These are phyloP conservation scores for Channallabes apus DNA, from an alignment of 2,797 vertebrate genomes.

Conservation along the genomic window DNA sequence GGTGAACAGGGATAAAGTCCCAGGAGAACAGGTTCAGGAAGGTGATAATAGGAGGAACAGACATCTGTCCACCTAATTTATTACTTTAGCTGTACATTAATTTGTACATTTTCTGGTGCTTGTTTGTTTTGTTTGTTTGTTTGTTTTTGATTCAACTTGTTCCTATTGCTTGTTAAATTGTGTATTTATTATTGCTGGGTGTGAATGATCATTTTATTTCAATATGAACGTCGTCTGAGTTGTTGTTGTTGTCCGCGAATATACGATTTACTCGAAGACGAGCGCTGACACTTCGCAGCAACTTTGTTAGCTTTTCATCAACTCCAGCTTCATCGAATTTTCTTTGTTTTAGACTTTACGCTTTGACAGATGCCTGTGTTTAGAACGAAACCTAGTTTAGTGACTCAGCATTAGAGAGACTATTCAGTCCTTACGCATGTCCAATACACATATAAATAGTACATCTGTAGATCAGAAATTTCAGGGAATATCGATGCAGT, in stretches of 20 bases:
- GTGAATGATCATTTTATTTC: constrained; percentile 28
- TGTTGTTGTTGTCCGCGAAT: not conserved
- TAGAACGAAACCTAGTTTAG: not conserved
- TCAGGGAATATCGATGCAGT: not conserved
- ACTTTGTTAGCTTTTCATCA: not conserved
- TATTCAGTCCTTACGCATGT: not conserved
- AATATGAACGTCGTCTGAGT: not conserved
- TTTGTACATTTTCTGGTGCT: constrained; percentile 43
- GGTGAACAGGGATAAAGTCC: not conserved
- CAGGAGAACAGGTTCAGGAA: not conserved
- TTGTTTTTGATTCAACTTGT: not conserved
- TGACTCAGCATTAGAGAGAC: not conserved
- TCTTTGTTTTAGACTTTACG: not conserved
- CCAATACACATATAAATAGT: not conserved
- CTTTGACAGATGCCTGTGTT: not conserved
- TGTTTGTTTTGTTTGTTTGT: not conserved
- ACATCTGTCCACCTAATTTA: constrained; percentile 46
- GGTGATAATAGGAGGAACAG: not conserved
- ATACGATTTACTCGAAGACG: not conserved
- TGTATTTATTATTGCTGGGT: constrained; percentile 51
- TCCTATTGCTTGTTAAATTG: constrained; percentile 30
- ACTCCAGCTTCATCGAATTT: not conserved
- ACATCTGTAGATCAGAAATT: not conserved
- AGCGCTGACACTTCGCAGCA: not conserved
- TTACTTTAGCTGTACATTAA: constrained; percentile 9